Conservation (phyloP, 2,113 vertebrate species). For the Andinoacara biseriatus region DNA sequence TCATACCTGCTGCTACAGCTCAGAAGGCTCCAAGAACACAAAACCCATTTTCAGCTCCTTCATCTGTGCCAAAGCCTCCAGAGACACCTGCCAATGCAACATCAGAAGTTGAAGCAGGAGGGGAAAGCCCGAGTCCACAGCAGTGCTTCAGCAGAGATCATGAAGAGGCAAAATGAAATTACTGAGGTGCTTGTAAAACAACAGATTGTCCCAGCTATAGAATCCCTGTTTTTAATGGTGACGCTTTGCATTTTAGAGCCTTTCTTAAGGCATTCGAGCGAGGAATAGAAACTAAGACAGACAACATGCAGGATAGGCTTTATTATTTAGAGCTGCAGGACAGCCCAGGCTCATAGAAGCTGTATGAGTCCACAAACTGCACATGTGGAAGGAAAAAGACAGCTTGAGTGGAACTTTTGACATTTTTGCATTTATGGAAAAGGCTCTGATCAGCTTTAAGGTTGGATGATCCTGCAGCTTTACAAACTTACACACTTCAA, state of each 20-base stretch:
- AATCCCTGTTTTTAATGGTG: background rate
- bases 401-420: background rate
- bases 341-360: background rate
- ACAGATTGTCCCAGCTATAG: background rate
- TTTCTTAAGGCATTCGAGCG: background rate
- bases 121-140: too few species aligned
- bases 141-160: background rate
- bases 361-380: too few species aligned
- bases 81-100: too few species aligned
- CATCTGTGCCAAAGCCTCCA: too few species aligned
- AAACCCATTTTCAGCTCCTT: background rate
- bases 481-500: background rate
- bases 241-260: background rate
- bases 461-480: background rate
- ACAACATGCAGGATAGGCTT: background rate
- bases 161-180: background rate
- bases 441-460: conserved; percentile 1
- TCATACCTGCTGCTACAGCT: background rate
- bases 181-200: background rate
- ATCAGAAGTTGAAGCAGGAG: too few species aligned
- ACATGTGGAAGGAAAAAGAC: background rate
- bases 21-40: background rate
- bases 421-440: background rate
- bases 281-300: background rate
- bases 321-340: background rate